Evolutionary conservation across 2,888 invertebrate genomes (phyloP).

Genomic region (Mayetiola destructor): DNA sequence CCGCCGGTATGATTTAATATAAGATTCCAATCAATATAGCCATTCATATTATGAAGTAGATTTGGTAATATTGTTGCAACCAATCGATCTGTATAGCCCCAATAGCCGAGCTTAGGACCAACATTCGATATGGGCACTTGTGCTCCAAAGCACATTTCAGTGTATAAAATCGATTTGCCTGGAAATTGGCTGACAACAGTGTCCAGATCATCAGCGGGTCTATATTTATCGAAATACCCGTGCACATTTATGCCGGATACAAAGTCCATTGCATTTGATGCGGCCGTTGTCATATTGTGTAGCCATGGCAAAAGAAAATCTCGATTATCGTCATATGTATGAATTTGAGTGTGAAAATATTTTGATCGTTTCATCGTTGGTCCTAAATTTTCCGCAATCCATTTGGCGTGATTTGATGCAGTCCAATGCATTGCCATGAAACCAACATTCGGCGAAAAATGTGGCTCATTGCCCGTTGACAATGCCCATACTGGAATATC

Average conservation of each 20-base stretch:
- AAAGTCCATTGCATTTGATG: background rate
- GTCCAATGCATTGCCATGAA: conserved; percentile 9
- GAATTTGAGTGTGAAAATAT: background rate
- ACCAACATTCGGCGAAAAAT: background rate
- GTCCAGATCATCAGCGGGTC: background rate
- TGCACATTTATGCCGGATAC: background rate
- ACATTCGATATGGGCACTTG: background rate
- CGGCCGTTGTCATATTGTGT: background rate
- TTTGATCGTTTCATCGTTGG: background rate
- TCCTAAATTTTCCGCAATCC: background rate
- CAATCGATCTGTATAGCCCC: background rate
- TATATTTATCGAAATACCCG: background rate
- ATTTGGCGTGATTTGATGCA: background rate
- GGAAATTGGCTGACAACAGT: background rate
- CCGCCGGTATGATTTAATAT: background rate
- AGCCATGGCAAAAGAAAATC: background rate
- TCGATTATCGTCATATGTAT: background rate
- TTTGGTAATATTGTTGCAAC: background rate
- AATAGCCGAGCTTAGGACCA: background rate
- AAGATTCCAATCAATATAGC: conserved; percentile 1
- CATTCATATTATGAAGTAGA: background rate
- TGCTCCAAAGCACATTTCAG: conserved; percentile 9
- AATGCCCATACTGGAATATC: conserved; percentile 37
- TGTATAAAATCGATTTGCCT: conserved; percentile 3
- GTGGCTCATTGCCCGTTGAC: conserved; percentile 65